These are phyloP conservation scores for Xestia xanthographa DNA, from an alignment of 2,888 invertebrate genomes.

Conservation along the genomic window DNA sequence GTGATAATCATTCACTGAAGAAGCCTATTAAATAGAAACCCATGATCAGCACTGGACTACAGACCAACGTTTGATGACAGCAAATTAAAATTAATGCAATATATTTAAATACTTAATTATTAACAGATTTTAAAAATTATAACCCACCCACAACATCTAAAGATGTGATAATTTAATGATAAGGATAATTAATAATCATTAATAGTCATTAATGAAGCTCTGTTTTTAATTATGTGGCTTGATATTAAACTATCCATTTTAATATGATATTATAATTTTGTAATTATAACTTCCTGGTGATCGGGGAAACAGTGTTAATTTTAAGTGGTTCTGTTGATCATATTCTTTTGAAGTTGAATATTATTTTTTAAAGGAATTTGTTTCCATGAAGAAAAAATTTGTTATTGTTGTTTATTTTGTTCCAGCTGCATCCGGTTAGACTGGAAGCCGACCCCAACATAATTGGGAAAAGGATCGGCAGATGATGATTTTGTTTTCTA, in stretches of 20 bases:
- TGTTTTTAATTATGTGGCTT: slow-evolving; percentile 16
- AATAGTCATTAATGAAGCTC: slow-evolving; percentile 8
- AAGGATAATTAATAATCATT: slow-evolving; percentile 32
- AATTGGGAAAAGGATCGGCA: no score
- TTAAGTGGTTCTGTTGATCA: background rate
- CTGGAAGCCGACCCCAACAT: no score
- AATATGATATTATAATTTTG: slow-evolving; percentile 13
- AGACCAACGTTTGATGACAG: no score
- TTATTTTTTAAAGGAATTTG: background rate
- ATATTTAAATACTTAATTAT: slow-evolving; percentile 19
- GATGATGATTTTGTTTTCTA: background rate
- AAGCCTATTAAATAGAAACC: background rate
- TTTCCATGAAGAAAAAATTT: background rate
- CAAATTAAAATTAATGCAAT: background rate
- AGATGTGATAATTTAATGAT: slow-evolving; percentile 27
- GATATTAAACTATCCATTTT: slow-evolving; percentile 29
- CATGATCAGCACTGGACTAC: background rate
- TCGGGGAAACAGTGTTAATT: slow-evolving; percentile 13
- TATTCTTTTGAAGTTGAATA: background rate
- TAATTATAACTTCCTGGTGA: slow-evolving; percentile 32
- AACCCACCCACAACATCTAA: background rate
- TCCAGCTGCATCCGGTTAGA: no score
- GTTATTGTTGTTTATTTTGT: background rate
- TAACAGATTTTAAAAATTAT: slow-evolving; percentile 8
- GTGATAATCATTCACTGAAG: background rate